Conservation (phyloP, 2,113 vertebrate genomes). For the Apteryx mantelli region DNA sequence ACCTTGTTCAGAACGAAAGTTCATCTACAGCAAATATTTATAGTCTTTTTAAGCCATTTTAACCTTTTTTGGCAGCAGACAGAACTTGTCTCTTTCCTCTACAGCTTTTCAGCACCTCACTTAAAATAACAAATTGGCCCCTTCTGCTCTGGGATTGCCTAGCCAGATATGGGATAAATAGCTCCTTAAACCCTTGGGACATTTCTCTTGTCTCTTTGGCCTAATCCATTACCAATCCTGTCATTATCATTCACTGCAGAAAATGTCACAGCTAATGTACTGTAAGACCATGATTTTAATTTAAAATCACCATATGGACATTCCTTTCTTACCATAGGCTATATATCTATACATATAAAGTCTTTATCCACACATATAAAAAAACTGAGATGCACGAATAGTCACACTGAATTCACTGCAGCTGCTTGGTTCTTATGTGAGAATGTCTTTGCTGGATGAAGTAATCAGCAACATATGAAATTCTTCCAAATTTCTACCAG, state of each 20-base stretch:
- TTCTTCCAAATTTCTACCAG: not conserved
- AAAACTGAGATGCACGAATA: not conserved
- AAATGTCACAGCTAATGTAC: slow-evolving; percentile 50
- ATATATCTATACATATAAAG: not conserved
- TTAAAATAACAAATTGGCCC: slow-evolving; percentile 29
- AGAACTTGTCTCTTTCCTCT: not conserved
- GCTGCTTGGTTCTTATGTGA: not conserved
- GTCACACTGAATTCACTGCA: not conserved
- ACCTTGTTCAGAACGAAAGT: not conserved
- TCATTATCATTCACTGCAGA: slow-evolving; percentile 10
- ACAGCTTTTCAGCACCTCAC: not conserved
- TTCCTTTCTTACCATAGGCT: not conserved
- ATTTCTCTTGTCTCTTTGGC: slow-evolving; percentile 16
- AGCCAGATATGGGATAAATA: not conserved
- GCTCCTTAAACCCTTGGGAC: not conserved
- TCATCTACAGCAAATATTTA: not conserved
- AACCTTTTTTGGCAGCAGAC: not conserved
- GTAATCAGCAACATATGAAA: not conserved
- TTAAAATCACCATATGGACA: not conserved
- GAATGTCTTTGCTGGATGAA: not conserved
- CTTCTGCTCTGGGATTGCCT: not conserved
- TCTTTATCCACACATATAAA: not conserved
- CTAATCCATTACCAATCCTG: not conserved
- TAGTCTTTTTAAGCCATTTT: not conserved
- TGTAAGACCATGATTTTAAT: not conserved